A percentile compares a stretch with the other conserved stretches of the same genome.
Evolutionary conservation across 2,797 vertebrate genomes (phyloP).

Genomic region (Eulemur rubriventer): DNA sequence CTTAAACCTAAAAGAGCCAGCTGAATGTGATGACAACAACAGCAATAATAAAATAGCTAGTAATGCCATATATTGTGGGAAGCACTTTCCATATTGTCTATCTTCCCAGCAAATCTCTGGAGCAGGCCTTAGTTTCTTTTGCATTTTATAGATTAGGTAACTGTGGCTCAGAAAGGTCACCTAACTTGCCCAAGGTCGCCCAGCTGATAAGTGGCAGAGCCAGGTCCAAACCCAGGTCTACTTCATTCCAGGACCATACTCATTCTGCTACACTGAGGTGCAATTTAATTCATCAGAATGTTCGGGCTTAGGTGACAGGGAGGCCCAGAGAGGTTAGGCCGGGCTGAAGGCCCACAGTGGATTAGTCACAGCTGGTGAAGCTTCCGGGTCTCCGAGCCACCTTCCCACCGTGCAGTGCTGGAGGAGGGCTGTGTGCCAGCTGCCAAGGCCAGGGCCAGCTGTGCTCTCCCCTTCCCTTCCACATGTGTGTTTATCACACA

Average conservation of each 20-base stretch:
- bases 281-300: neutral
- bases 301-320: neutral
- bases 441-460: neutral
- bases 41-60: neutral
- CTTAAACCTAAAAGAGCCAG: neutral
- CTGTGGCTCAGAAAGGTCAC: neutral
- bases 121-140: neutral
- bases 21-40: neutral
- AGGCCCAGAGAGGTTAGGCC: neutral
- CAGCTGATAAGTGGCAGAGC: neutral
- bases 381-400: neutral
- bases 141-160: neutral
- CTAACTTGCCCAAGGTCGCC: neutral
- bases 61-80: neutral
- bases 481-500: neutral
- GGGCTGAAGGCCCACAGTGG: neutral
- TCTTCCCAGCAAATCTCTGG: neutral
- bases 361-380: neutral
- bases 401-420: neutral
- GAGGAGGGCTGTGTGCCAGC: neutral
- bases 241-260: neutral
- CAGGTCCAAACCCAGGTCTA: neutral
- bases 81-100: neutral
- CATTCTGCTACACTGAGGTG: neutral
- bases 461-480: neutral